Evolutionary conservation across 1,140 invertebrate species (phyloP), one percentile per base, ranked within the genome.

Genomic region (Physella acuta): DNA sequence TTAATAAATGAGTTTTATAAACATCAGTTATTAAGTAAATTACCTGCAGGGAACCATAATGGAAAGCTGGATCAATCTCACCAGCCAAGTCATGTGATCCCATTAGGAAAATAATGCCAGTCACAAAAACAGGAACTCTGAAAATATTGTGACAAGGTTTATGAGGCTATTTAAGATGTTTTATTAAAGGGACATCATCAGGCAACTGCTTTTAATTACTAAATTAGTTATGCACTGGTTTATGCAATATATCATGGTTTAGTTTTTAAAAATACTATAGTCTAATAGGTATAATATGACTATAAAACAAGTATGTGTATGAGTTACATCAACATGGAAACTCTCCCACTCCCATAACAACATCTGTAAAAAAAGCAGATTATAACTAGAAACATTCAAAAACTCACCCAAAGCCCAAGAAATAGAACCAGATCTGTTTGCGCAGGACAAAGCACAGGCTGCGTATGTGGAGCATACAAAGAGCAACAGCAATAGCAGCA

Each of bases 401-500:
- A 52, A 83, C 86, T 82, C 85, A 91, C 90, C 92, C 93, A 91
- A 92, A 94, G 73, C 92, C 92, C 72, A 92, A 85, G 8, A 90
- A 82, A 24, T 89, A 87, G 74, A 95, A 87, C 77, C 89, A 88
- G 31, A 90, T 90, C 80, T 90, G 89, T 0, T 93, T 74, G 72
- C 90, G 90, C 16, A 93, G 82, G 31, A 94, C 90, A 84, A 91
- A 94, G 79, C 91, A 92, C 1, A 93, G 86, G 73, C 92, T 93
- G 55, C 92, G 88, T 66, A 90, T 91, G 81, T 94, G 91, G 33
- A 96, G 84, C 78, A 95, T 90, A 52, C 95, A 88, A 20, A 97
- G 80, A 4, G 90, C 89, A 28, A 93, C 85, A 24, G 94, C 92
- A 59, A 96, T 86, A 65, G 93, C 88, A 20, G 90, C 90, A 0